Evolutionary conservation across 1,140 invertebrate genomes (phyloP), one percentile per base, ranked within the genome.

Genomic region (Hyles vespertilio): DNA sequence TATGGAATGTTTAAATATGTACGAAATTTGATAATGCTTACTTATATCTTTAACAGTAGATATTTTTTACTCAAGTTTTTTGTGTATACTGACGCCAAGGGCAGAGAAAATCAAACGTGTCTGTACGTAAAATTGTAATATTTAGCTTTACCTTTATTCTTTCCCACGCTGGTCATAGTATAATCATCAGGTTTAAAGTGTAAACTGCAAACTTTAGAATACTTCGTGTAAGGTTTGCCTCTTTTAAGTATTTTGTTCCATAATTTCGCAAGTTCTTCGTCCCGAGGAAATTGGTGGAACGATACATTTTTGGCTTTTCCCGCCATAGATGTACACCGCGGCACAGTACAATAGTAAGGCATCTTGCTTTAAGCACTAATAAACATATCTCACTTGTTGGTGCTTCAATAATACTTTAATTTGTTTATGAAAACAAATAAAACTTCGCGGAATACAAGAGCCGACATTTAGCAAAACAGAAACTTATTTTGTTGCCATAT

Each of bases 191-290:
- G 69, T 56, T 70, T 89, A 34, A 89, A 89, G 63, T 89, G 87
- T 57, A 88, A 68, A 57, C 86, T 89, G 59, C 87, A 89, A 3
- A 89, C 88, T 85, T 89, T 89, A 8, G 88, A 89, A 65, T 89
- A 89, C 59, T 89, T 89, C 5, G 86, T 89, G 50, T 87, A 85
- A 4, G 87, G 87, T 63, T 89, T 89, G 8, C 85, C 83, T 59
- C 86, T 67, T 67, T 87, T 89, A 0, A 89, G 60, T 56, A 89
- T 84, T 44, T 75, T 66, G 68, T 89, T 89, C 87, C 87, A 89
- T 11, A 82, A 50, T 56, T 81, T 79, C 5, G 84, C 87, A 8
- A 89, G 65, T 33, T 79, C 79, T 56, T 84, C 81, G 34, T 89
- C 86, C 22, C 82, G 76, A 3, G 87, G 87, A 67, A 89, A 89